These are phyloP conservation scores for Hyposoter didymator DNA, from an alignment of 2,888 invertebrate genomes.

Conservation along the genomic window DNA sequence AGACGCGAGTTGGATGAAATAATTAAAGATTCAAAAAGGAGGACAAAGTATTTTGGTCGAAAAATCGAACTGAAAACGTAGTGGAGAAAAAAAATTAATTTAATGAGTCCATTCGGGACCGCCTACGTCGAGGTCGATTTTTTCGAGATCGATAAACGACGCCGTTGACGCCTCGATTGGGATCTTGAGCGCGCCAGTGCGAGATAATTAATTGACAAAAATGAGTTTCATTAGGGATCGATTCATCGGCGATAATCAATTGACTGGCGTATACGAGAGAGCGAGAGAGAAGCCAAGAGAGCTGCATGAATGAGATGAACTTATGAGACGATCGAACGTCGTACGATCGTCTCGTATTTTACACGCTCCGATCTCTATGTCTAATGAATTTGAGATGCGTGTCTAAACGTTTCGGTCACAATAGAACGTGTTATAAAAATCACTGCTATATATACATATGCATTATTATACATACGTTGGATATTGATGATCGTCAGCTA, in stretches of 20 bases:
- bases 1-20: not conserved
- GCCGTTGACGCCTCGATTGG: slow-evolving; percentile 34
- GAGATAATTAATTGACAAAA: slow-evolving; percentile 64
- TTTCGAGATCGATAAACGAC: slow-evolving; percentile 31
- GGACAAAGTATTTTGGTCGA: not conserved
- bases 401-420: slow-evolving; percentile 69
- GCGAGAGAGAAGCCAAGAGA: not conserved
- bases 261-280: slow-evolving; percentile 44
- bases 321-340: slow-evolving; percentile 6
- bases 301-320: slow-evolving; percentile 53
- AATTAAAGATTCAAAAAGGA: not conserved
- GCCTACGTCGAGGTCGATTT: slow-evolving; percentile 11
- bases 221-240: slow-evolving; percentile 64
- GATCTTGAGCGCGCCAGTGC: slow-evolving; percentile 14
- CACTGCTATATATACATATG: slow-evolving; percentile 17
- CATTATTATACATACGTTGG: slow-evolving; percentile 27
- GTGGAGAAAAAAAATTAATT: not conserved
- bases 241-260: slow-evolving; percentile 66
- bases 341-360: slow-evolving; percentile 32
- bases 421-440: slow-evolving; percentile 44
- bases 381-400: slow-evolving; percentile 73
- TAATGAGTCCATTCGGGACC: slow-evolving; percentile 11
- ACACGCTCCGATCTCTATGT: slow-evolving; percentile 53
- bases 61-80: not conserved
- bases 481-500: slow-evolving; percentile 61